Conservation (phyloP, 2,888 invertebrate genomes). For the Amblyjoppa fuscipennis region DNA sequence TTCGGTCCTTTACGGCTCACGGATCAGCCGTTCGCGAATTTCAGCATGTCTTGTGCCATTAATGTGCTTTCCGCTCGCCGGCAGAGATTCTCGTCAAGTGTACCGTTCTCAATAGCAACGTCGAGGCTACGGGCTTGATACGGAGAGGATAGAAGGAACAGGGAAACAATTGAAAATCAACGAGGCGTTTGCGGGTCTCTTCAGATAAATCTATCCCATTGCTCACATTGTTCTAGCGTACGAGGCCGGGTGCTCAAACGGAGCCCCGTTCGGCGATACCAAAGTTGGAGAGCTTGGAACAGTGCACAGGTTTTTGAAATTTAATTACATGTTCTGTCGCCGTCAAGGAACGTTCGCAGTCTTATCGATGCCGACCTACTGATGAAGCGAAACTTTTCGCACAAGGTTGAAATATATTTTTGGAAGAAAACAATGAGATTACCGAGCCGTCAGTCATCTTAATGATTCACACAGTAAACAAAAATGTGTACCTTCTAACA, state of each 20-base stretch:
- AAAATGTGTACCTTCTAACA: too few relatives aligned
- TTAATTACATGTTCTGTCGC: not conserved
- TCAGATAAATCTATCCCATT: slow-evolving; percentile 47
- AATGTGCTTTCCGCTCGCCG: slow-evolving; percentile 32
- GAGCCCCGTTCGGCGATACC: not conserved
- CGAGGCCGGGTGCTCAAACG: not conserved
- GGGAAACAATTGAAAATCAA: slow-evolving; percentile 61
- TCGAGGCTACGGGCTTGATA: slow-evolving; percentile 6
- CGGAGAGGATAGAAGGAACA: slow-evolving; percentile 35
- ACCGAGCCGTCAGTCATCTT: too few relatives aligned
- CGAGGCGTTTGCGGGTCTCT: slow-evolving; percentile 43
- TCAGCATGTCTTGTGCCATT: slow-evolving; percentile 20
- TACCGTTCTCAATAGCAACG: slow-evolving; percentile 48
- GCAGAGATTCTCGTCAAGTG: slow-evolving; percentile 62
- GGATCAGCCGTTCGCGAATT: slow-evolving; percentile 64
- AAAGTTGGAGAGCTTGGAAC: not conserved
- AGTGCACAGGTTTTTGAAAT: not conserved
- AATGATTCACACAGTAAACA: too few relatives aligned
- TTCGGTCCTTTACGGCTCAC: slow-evolving; percentile 60
- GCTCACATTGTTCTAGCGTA: slow-evolving; percentile 24
- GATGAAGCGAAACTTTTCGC: too few relatives aligned
- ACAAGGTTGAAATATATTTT: too few relatives aligned
- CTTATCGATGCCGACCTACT: not conserved
- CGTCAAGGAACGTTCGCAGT: not conserved
- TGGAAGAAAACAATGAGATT: too few relatives aligned